Percentiles rank a stretch among this genome's conserved stretches.
Evolutionary conservation across 2,113 vertebrate genomes (phyloP).

Genomic region (Triplophysa rosa): DNA sequence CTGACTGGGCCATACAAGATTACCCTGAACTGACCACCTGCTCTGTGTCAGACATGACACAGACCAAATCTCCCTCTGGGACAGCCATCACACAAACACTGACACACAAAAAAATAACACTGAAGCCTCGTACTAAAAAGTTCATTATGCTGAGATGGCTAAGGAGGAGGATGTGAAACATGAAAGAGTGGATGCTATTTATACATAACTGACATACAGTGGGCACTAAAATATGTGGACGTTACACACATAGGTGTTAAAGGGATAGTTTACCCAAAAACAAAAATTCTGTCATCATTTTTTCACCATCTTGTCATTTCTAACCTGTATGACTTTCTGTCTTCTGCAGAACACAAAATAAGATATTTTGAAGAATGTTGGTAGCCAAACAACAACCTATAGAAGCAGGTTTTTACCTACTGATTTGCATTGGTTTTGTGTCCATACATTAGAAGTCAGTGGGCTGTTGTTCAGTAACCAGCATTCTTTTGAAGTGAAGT

Average conservation of each 20-base stretch:
- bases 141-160: constrained; percentile 31
- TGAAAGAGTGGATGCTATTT: neutral
- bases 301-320: too few relatives aligned
- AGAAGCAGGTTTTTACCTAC: too few relatives aligned
- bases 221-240: neutral
- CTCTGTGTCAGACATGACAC: constrained; percentile 68
- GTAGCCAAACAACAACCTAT: too few relatives aligned
- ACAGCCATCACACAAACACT: constrained; percentile 16
- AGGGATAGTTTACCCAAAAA: too few relatives aligned
- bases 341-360: too few relatives aligned
- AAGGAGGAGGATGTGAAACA: neutral
- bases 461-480: too few relatives aligned
- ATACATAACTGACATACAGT: neutral
- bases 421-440: too few relatives aligned
- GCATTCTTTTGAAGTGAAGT: too few relatives aligned
- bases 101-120: neutral
- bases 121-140: constrained; percentile 4
- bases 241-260: neutral
- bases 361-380: too few relatives aligned
- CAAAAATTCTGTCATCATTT: too few relatives aligned
- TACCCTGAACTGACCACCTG: constrained; percentile 72
- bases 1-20: constrained; percentile 69
- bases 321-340: too few relatives aligned
- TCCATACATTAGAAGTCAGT: too few relatives aligned
- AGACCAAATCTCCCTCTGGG: constrained; percentile 43